A percentile compares a stretch with the other conserved stretches of the same genome.
These are phyloP conservation scores for Leptodactylus fuscus DNA, from an alignment of 2,113 vertebrate genomes.

Conservation along the genomic window DNA sequence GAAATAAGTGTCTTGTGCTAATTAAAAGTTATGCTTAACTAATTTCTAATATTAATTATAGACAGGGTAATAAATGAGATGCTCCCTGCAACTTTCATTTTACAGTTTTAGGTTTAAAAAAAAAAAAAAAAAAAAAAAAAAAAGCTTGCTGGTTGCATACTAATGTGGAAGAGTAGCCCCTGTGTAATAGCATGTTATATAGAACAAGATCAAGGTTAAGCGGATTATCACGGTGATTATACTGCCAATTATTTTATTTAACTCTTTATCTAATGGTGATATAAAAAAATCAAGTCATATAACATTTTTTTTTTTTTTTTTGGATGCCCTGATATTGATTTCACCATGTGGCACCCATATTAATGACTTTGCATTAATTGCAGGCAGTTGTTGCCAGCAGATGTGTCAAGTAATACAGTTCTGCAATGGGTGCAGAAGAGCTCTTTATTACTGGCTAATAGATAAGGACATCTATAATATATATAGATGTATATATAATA, in stretches of 20 bases:
- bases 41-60: constrained; percentile 47
- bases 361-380: no score
- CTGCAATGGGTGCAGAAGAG: no score
- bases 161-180: neutral
- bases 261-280: neutral
- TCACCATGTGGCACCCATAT: no score
- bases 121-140: constrained; percentile 21
- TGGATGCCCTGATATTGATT: no score
- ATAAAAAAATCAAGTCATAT: no score
- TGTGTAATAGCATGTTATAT: neutral
- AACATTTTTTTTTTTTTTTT: no score
- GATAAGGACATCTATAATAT: no score
- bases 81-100: constrained; percentile 12
- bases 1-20: constrained; percentile 39
- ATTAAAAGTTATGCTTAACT: constrained; percentile 46
- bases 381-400: no score
- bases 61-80: constrained; percentile 35
- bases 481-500: no score
- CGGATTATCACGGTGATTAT: neutral
- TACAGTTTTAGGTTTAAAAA: constrained; percentile 11
- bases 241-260: neutral
- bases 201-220: neutral
- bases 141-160: neutral
- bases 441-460: no score
- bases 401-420: no score